Evolutionary conservation across 2,797 vertebrate genomes (phyloP).

Genomic region (Chrosomus eos): DNA sequence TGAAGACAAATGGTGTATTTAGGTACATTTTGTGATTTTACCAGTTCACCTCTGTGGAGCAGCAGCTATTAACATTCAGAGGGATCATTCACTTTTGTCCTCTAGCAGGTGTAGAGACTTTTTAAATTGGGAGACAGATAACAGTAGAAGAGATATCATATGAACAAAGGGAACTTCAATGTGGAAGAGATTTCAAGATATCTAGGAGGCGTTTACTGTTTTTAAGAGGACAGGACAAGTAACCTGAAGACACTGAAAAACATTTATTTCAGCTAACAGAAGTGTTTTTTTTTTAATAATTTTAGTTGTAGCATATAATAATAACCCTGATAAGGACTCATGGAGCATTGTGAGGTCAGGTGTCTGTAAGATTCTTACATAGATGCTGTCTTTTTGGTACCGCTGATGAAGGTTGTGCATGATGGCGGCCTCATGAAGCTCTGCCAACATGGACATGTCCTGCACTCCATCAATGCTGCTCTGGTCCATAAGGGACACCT

Average conservation of each 20-base stretch:
- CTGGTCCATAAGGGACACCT: slow-evolving; percentile 87
- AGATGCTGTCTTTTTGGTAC: slow-evolving; percentile 88
- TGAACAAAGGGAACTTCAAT: background rate
- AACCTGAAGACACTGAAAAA: background rate
- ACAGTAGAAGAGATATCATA: background rate
- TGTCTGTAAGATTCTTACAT: slow-evolving; percentile 76
- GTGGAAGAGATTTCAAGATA: background rate
- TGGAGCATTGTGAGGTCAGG: background rate
- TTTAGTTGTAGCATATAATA: background rate
- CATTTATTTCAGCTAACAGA: background rate
- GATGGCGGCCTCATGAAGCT: slow-evolving; percentile 91
- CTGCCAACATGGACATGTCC: slow-evolving; percentile 90
- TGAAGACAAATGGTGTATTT: background rate
- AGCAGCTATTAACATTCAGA: background rate
- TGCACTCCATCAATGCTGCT: slow-evolving; percentile 89
- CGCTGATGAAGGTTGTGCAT: slow-evolving; percentile 91
- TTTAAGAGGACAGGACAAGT: background rate
- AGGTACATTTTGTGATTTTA: background rate
- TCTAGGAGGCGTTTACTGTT: background rate
- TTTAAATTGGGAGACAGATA: background rate
- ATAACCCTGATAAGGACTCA: background rate
- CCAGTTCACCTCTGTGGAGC: background rate
- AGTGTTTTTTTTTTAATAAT: background rate
- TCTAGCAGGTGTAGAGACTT: background rate
- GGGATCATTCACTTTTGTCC: background rate